A percentile compares a stretch with the other conserved stretches of the same genome.
These are phyloP conservation scores for Petroica traversi DNA, from an alignment of 2,113 vertebrate genomes.

Conservation along the genomic window DNA sequence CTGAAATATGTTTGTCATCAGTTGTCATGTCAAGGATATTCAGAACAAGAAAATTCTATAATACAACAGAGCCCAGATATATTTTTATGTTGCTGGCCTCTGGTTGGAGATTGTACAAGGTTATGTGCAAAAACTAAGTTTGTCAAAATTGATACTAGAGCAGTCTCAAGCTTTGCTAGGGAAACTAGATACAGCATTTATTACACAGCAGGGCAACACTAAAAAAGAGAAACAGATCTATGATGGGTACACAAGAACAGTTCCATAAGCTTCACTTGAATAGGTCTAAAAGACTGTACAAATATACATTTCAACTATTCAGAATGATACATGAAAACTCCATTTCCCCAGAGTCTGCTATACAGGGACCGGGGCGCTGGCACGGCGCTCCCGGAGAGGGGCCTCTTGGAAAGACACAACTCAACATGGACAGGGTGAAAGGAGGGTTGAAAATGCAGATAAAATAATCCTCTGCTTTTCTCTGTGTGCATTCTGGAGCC, in stretches of 20 bases:
- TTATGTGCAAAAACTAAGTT: conserved; percentile 92
- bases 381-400: neutral
- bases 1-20: conserved; percentile 79
- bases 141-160: conserved; percentile 89
- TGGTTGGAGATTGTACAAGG: conserved; percentile 86
- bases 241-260: conserved; percentile 87
- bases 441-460: conserved; percentile 66
- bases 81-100: conserved; percentile 78
- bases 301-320: conserved; percentile 95
- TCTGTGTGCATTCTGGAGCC: conserved; percentile 69
- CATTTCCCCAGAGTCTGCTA: conserved; percentile 77
- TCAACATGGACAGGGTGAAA: conserved; percentile 70
- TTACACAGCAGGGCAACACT: conserved; percentile 94
- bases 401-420: conserved; percentile 52
- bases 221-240: conserved; percentile 86
- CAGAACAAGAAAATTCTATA: conserved; percentile 83
- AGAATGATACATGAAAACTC: conserved; percentile 87
- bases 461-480: conserved; percentile 71
- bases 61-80: conserved; percentile 84
- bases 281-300: conserved; percentile 99
- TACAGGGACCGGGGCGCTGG: conserved; percentile 41
- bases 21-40: conserved; percentile 81
- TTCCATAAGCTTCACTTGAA: conserved; percentile 87
- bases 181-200: conserved; percentile 91
- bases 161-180: conserved; percentile 89